Evolutionary conservation across 1,140 invertebrate genomes (phyloP).

Genomic region (Eubasilissa regina): DNA sequence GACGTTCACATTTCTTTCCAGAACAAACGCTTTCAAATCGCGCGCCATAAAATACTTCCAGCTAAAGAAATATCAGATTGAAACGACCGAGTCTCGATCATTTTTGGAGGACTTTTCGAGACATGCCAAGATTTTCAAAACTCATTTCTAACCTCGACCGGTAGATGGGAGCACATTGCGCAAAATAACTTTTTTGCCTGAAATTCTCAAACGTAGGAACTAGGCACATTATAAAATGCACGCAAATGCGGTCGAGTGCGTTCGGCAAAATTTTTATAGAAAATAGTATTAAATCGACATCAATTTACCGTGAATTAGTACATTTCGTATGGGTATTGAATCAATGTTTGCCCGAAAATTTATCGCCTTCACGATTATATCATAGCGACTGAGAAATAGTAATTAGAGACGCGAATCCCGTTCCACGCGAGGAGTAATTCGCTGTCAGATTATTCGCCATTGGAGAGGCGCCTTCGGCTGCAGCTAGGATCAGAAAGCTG

Average conservation of each 20-base stretch:
- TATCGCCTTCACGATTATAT: too few species aligned
- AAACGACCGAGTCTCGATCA: too few species aligned
- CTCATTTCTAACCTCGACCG: background rate
- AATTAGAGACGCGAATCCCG: background rate
- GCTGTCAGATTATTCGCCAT: background rate
- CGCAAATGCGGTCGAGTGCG: too few species aligned
- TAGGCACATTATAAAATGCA: too few species aligned
- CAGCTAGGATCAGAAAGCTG: slow-evolving; percentile 15
- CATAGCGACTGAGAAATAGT: too few species aligned
- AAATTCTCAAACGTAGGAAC: background rate
- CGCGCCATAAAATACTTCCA: slow-evolving; percentile 14
- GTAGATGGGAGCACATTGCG: background rate
- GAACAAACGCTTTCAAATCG: slow-evolving; percentile 52
- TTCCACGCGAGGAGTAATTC: background rate
- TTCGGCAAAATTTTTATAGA: too few species aligned
- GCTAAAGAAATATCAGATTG: background rate
- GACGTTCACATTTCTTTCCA: slow-evolving; percentile 44
- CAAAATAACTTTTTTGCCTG: background rate
- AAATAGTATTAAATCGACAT: too few species aligned
- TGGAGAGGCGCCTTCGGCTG: background rate
- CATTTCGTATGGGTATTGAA: too few species aligned
- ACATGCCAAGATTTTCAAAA: background rate
- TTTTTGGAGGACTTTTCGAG: too few species aligned
- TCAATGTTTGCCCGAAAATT: too few species aligned
- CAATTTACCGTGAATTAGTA: too few species aligned